Conservation (phyloP, 2,797 vertebrate species). For the Poecilia picta region DNA sequence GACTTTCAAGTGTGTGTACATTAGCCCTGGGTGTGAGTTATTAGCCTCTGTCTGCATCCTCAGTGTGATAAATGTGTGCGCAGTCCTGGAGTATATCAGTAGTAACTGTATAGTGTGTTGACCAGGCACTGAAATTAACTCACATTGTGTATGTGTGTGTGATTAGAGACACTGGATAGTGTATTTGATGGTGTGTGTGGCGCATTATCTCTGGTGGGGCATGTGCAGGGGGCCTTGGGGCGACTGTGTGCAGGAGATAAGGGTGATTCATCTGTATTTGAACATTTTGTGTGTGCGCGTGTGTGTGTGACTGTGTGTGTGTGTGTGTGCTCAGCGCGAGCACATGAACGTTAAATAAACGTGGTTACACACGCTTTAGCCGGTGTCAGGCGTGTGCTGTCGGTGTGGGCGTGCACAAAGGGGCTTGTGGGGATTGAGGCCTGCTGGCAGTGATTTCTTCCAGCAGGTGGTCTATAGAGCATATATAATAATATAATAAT, state of each 20-base stretch:
- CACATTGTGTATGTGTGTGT: constrained; percentile 32
- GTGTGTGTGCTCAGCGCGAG: constrained; percentile 11
- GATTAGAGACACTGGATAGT: constrained; percentile 43
- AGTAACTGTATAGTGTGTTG: constrained; percentile 14
- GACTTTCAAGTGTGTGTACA: constrained; percentile 47
- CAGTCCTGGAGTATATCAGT: constrained; percentile 33
- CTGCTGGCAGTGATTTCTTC: constrained; percentile 71
- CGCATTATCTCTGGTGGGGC: constrained; percentile 72
- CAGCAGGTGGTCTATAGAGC: constrained; percentile 50
- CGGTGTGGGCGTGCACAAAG: constrained; percentile 21
- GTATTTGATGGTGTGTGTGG: constrained; percentile 44
- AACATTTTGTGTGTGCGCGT: constrained; percentile 36
- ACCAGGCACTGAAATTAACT: constrained; percentile 45
- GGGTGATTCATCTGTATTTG: constrained; percentile 73
- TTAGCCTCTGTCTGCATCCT: constrained; percentile 52
- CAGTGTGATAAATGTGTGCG: constrained; percentile 56
- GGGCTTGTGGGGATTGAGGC: constrained; percentile 63
- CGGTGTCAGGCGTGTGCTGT: constrained; percentile 18
- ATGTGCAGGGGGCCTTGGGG: constrained; percentile 73
- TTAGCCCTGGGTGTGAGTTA: constrained; percentile 52
- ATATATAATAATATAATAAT: constrained; percentile 59
- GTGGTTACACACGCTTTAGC: constrained; percentile 7
- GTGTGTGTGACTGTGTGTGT: constrained; percentile 33
- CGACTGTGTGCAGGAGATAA: constrained; percentile 82
- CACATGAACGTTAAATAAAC: constrained; percentile 44